These are phyloP conservation scores for Adelognathus sp. DNA, from an alignment of 2,888 invertebrate species.

Conservation along the genomic window DNA sequence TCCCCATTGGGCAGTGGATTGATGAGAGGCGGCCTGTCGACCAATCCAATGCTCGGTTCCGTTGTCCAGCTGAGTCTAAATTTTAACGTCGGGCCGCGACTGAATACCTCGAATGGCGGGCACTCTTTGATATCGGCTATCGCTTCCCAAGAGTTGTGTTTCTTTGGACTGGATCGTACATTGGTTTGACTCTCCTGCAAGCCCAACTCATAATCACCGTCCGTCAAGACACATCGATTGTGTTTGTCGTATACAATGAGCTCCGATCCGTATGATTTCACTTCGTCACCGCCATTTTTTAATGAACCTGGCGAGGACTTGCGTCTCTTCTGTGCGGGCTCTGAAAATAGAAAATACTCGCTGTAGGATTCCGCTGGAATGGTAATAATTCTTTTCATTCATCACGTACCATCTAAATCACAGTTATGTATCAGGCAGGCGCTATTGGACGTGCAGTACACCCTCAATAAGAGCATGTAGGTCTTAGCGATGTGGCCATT, in stretches of 20 bases:
- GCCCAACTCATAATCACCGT: slow-evolving; percentile 95
- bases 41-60: slow-evolving; percentile 86
- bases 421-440: slow-evolving; percentile 80
- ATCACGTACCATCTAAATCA: slow-evolving; percentile 77
- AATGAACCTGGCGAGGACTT: slow-evolving; percentile 83
- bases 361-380: not conserved
- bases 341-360: slow-evolving; percentile 75
- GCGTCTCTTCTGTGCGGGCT: slow-evolving; percentile 88
- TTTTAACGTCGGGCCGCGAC: slow-evolving; percentile 91
- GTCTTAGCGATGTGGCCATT: slow-evolving; percentile 92
- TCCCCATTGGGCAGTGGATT: slow-evolving; percentile 76
- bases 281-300: slow-evolving; percentile 82
- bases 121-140: slow-evolving; percentile 84
- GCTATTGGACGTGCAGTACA: slow-evolving; percentile 82
- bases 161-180: slow-evolving; percentile 84
- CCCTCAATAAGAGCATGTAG: slow-evolving; percentile 90
- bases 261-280: slow-evolving; percentile 88
- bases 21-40: slow-evolving; percentile 85
- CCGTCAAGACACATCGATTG: slow-evolving; percentile 91
- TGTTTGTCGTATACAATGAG: slow-evolving; percentile 95
- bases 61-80: slow-evolving; percentile 93
- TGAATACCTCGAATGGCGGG: slow-evolving; percentile 89
- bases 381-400: not conserved
- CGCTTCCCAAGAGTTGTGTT: slow-evolving; percentile 88
- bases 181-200: slow-evolving; percentile 87